Evolutionary conservation across 2,888 invertebrate genomes (phyloP).

Genomic region (Agrotis puta): DNA sequence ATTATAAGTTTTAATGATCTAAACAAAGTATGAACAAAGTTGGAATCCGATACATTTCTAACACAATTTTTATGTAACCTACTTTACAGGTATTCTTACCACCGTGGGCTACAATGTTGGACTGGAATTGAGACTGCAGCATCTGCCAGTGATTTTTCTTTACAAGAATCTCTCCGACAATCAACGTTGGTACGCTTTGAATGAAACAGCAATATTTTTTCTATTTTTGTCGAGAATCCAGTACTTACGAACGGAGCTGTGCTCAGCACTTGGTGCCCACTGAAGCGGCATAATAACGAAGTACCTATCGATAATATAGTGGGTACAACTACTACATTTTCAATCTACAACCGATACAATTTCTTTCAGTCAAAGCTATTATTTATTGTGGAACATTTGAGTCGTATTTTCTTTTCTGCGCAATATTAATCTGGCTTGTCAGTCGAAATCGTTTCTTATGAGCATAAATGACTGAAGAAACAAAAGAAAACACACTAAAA

Average conservation of each 20-base stretch:
- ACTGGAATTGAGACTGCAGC: constrained; percentile 48
- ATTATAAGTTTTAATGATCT: constrained; percentile 54
- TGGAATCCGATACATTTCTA: constrained; percentile 30
- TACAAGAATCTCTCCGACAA: constrained; percentile 65
- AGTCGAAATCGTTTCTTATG: constrained; percentile 39
- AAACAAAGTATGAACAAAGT: constrained; percentile 20
- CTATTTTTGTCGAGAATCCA: constrained; percentile 68
- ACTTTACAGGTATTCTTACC: constrained; percentile 29
- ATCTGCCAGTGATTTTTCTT: constrained; percentile 64
- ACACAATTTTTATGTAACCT: constrained; percentile 28
- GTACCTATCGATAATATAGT: constrained; percentile 65
- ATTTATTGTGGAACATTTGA: constrained; percentile 31
- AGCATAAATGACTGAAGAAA: constrained; percentile 32
- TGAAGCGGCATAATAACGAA: constrained; percentile 72
- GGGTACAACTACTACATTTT: constrained; percentile 51
- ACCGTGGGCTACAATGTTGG: constrained; percentile 32
- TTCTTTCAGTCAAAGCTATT: constrained; percentile 49
- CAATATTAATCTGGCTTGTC: constrained; percentile 31
- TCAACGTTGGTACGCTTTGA: constrained; percentile 69
- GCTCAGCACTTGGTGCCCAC: constrained; percentile 69
- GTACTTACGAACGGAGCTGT: constrained; percentile 65
- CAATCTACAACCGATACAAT: constrained; percentile 57
- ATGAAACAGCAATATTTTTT: constrained; percentile 67
- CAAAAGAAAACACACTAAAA: constrained; percentile 54
- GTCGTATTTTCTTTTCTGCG: constrained; percentile 33